Percentiles rank a stretch among this genome's conserved stretches.
Evolutionary conservation across 2,888 invertebrate species (phyloP).

Genomic region (Neria commutata): DNA sequence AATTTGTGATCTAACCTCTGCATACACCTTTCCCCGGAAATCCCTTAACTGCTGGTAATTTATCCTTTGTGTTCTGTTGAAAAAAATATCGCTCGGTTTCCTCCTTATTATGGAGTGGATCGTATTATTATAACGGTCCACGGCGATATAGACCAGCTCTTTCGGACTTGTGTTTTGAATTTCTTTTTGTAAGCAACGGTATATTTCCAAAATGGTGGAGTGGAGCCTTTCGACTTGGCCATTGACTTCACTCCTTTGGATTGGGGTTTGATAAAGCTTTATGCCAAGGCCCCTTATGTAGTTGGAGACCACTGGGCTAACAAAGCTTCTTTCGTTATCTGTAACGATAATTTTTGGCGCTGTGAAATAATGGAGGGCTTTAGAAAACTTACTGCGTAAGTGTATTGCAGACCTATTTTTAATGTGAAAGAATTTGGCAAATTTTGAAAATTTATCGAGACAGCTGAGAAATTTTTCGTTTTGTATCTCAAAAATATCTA

Average conservation of each 20-base stretch:
- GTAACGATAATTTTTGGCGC: neutral
- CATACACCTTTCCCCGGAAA: neutral
- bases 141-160: neutral
- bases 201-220: slow-evolving; percentile 11
- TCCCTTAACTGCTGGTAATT: slow-evolving; percentile 7
- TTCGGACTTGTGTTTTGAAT: neutral
- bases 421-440: neutral
- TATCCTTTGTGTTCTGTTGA: neutral
- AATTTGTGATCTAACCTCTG: slow-evolving; percentile 1
- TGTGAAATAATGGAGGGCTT: neutral
- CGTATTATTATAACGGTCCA: neutral
- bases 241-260: slow-evolving; percentile 12
- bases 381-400: neutral
- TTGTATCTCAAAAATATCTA: neutral
- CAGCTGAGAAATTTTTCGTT: neutral
- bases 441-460: neutral
- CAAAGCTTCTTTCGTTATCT: neutral
- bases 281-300: slow-evolving; percentile 13
- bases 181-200: neutral
- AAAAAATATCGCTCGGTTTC: slow-evolving; percentile 19
- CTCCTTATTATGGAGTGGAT: neutral
- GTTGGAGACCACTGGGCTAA: slow-evolving; percentile 12
- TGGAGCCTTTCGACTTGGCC: slow-evolving; percentile 8
- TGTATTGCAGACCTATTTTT: neutral
- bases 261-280: slow-evolving; percentile 1